Evolutionary conservation across 2,797 vertebrate species (phyloP).

Genomic region (Falco naumanni): DNA sequence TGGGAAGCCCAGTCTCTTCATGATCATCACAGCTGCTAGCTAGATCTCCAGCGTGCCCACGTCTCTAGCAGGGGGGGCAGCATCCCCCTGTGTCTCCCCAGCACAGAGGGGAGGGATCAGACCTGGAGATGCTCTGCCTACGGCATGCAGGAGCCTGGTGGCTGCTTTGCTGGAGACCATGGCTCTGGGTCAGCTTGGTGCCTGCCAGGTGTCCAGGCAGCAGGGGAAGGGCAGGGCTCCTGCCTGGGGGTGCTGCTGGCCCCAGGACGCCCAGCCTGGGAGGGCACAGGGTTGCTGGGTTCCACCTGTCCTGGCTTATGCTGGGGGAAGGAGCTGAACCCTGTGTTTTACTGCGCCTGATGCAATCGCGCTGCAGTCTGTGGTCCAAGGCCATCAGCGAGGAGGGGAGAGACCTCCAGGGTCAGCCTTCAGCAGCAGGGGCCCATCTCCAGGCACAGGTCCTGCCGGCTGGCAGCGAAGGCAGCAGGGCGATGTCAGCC

Average conservation of each 20-base stretch:
- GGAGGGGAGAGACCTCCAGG: neutral
- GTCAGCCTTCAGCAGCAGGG: neutral
- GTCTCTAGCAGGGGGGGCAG: neutral
- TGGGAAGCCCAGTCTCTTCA: neutral
- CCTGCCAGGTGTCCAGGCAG: neutral
- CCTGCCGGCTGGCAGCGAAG: fast-evolving
- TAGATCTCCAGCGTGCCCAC: neutral
- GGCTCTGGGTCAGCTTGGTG: neutral
- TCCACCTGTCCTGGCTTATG: fast-evolving
- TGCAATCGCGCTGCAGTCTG: neutral
- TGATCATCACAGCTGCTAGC: neutral
- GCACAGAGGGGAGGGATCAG: neutral
- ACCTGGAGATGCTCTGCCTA: neutral
- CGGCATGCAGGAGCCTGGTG: neutral
- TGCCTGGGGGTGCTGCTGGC: fast-evolving
- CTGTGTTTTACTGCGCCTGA: conserved; percentile 19
- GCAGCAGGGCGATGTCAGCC: neutral
- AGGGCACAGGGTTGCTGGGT: neutral
- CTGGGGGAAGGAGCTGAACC: neutral
- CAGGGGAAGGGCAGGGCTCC: neutral
- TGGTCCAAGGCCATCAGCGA: neutral
- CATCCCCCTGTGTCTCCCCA: neutral
- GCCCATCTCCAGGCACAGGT: fast-evolving
- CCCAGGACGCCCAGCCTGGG: fast-evolving
- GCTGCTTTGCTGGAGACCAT: fast-evolving